Conservation (phyloP, 2,888 invertebrate genomes). For the Acronicta leporina region DNA sequence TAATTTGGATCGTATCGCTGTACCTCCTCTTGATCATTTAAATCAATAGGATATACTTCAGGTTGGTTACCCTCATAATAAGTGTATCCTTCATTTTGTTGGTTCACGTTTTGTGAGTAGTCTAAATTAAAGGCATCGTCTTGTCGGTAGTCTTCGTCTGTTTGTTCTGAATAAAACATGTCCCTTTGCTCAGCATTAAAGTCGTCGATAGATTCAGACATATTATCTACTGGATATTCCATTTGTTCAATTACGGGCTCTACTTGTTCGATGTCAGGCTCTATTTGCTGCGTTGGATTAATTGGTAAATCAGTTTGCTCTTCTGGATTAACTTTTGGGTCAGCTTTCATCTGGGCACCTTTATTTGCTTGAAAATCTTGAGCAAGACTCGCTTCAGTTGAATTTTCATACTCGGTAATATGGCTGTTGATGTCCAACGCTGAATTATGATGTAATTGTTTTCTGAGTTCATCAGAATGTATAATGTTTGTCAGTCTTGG, state of each 20-base stretch:
- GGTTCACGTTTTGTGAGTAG: slow-evolving; percentile 56
- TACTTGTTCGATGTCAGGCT: slow-evolving; percentile 7
- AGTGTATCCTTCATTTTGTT: slow-evolving; percentile 64
- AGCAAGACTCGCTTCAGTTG: slow-evolving; percentile 50
- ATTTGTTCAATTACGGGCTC: slow-evolving; percentile 15
- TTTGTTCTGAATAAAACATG: slow-evolving; percentile 74
- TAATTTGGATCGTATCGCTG: slow-evolving; percentile 76
- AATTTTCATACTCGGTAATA: slow-evolving; percentile 47
- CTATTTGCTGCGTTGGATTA: slow-evolving; percentile 21
- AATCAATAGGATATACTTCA: slow-evolving; percentile 62
- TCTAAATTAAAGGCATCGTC: slow-evolving; percentile 52
- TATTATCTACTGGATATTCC: slow-evolving; percentile 12
- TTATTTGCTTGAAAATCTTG: slow-evolving; percentile 57
- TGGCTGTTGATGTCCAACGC: slow-evolving; percentile 17
- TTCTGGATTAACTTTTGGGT: slow-evolving; percentile 50
- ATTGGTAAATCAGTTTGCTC: slow-evolving; percentile 25
- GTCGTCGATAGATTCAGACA: slow-evolving; percentile 60
- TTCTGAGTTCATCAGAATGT: slow-evolving; percentile 38
- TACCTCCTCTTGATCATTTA: slow-evolving; percentile 71
- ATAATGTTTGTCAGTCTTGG: slow-evolving; percentile 42
- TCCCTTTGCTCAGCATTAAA: slow-evolving; percentile 73
- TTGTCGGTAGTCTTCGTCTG: slow-evolving; percentile 55
- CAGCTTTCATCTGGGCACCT: slow-evolving; percentile 49
- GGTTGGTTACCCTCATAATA: slow-evolving; percentile 69
- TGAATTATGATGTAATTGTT: slow-evolving; percentile 43